Conservation (phyloP, 2,113 vertebrate genomes). For the Acrocephalus kingi region DNA sequence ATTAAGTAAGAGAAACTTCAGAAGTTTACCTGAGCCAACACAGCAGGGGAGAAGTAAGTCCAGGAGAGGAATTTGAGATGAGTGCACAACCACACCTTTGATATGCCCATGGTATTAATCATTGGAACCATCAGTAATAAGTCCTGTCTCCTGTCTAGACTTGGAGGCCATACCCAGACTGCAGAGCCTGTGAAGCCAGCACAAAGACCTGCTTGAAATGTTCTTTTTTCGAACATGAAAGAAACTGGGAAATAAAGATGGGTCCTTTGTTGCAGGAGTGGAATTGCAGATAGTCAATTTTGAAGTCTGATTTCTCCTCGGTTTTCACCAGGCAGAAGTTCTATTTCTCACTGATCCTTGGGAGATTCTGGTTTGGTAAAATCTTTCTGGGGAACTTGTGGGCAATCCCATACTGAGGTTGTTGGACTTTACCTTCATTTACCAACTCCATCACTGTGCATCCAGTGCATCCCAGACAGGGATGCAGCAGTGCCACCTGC, state of each 20-base stretch:
- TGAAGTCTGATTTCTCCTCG: background rate
- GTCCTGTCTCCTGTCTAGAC: constrained; percentile 46
- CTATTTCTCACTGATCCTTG: background rate
- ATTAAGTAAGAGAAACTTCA: constrained; percentile 15
- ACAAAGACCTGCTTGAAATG: constrained; percentile 27
- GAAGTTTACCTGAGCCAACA: constrained; percentile 4
- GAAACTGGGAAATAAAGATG: constrained; percentile 35
- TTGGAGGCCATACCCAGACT: constrained; percentile 36
- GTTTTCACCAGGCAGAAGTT: background rate
- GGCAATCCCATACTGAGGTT: background rate
- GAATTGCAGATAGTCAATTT: background rate
- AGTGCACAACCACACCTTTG: background rate
- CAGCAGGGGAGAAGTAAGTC: background rate
- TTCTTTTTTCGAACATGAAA: constrained; percentile 36
- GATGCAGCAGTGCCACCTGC: background rate
- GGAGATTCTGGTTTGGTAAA: background rate
- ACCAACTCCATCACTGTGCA: background rate
- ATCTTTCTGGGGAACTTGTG: background rate
- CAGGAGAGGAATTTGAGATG: constrained; percentile 14
- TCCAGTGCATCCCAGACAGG: background rate
- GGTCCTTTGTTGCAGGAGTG: constrained; percentile 17
- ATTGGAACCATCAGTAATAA: background rate
- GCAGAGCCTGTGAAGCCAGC: constrained; percentile 33
- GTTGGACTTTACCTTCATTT: background rate
- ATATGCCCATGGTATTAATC: constrained; percentile 13